phyloP scores from a whole-genome alignment of 1,140 invertebrate species.

The Ceratoteleas bidentatus region DNA sequence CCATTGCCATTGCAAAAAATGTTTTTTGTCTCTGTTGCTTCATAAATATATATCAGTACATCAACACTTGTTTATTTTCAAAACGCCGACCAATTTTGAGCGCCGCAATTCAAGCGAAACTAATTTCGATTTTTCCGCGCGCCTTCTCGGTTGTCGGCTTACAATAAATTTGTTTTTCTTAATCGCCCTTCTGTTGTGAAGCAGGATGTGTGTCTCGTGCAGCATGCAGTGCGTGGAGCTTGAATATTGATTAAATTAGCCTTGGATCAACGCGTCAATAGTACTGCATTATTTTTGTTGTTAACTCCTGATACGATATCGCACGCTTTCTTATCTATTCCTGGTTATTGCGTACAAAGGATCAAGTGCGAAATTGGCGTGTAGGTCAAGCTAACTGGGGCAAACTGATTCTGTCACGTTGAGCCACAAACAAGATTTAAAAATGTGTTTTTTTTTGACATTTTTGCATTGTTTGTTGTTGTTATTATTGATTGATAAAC shows the following conservation, averaged over 20 bases:
- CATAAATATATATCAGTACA: conserved; percentile 26
- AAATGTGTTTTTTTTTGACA: conserved; percentile 5
- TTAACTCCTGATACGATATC: conserved; percentile 21
- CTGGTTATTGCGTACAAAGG: conserved; percentile 43
- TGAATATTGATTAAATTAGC: conserved; percentile 41
- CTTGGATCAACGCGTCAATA: conserved; percentile 44
- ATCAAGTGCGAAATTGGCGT: conserved; percentile 37
- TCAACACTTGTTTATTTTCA: conserved; percentile 4
- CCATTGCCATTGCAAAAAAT: conserved; percentile 3
- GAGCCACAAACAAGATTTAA: conserved; percentile 21
- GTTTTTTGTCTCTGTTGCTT: conserved; percentile 6
- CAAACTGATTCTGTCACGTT: conserved; percentile 16
- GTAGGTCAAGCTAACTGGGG: conserved; percentile 45
- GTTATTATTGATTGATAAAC: too few species aligned
- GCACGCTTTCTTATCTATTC: conserved; percentile 35
- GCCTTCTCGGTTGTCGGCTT: too few species aligned
- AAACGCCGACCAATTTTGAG: conserved; percentile 1
- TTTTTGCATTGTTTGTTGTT: background rate
- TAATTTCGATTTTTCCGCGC: background rate
- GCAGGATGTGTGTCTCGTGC: background rate
- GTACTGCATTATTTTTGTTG: conserved; percentile 34
- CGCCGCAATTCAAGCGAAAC: background rate
- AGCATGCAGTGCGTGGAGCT: background rate
- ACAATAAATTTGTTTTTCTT: background rate
- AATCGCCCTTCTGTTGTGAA: background rate